Evolutionary conservation across 2,888 invertebrate genomes (phyloP).

Genomic region (Zootermopsis nevadensis): DNA sequence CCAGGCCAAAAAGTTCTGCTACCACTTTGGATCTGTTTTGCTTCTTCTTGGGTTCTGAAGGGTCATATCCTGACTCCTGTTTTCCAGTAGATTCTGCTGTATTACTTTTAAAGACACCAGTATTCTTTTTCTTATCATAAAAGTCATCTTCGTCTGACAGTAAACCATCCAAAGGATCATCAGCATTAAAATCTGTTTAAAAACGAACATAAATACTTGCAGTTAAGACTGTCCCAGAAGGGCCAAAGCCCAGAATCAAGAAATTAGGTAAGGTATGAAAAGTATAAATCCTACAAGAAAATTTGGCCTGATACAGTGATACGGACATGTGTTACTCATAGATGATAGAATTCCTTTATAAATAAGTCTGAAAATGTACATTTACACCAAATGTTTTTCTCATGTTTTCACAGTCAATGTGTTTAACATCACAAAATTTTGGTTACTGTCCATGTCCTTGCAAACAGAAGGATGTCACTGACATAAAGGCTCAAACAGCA

Average conservation of each 20-base stretch:
- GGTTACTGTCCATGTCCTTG: too few species aligned
- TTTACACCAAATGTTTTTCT: too few species aligned
- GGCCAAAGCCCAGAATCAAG: too few species aligned
- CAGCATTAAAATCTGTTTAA: conserved; percentile 61
- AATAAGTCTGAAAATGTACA: too few species aligned
- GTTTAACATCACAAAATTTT: too few species aligned
- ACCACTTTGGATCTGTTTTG: conserved; percentile 36
- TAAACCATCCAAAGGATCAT: conserved; percentile 74
- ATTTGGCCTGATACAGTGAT: too few species aligned
- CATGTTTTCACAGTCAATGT: too few species aligned
- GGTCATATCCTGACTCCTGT: background rate
- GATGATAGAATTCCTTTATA: too few species aligned
- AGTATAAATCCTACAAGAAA: background rate
- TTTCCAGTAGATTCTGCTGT: background rate
- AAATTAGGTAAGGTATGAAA: background rate
- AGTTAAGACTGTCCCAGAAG: background rate
- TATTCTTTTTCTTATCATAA: conserved; percentile 13
- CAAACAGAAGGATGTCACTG: too few species aligned
- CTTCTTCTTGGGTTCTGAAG: conserved; percentile 11
- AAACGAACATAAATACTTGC: background rate
- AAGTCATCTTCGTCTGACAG: conserved; percentile 67
- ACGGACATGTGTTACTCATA: too few species aligned
- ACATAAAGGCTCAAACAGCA: too few species aligned
- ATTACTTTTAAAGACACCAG: background rate
- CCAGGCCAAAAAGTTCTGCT: conserved; percentile 42